A percentile compares a stretch with the other conserved stretches of the same genome.
phyloP scores from a whole-genome alignment of 2,113 vertebrate species.

The Silurus asotus region DNA sequence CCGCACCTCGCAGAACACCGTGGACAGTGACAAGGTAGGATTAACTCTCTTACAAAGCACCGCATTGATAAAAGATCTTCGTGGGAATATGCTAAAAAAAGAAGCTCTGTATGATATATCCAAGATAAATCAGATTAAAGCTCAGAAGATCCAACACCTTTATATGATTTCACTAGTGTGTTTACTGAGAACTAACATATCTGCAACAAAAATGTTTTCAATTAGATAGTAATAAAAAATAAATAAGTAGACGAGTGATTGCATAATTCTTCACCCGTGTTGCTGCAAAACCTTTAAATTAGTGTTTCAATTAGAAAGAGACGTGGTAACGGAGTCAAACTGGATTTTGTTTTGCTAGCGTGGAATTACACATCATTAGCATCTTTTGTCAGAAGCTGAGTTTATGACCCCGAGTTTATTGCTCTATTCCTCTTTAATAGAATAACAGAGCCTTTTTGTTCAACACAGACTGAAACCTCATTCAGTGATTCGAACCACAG shows the following conservation, averaged over 20 bases:
- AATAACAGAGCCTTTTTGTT: background rate
- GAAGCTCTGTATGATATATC: background rate
- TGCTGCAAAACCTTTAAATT: background rate
- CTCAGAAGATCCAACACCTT: background rate
- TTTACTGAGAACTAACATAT: background rate
- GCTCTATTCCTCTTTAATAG: background rate
- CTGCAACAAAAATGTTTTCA: background rate
- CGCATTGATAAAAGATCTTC: background rate
- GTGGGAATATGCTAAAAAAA: background rate
- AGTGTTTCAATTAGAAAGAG: background rate
- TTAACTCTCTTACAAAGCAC: background rate
- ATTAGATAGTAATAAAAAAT: background rate
- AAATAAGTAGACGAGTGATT: background rate
- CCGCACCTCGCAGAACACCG: constrained; percentile 95
- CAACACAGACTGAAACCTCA: background rate
- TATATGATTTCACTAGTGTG: background rate
- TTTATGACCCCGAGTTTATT: background rate
- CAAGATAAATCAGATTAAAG: background rate
- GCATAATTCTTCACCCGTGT: background rate
- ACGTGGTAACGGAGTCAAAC: background rate
- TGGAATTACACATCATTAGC: background rate
- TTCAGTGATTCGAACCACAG: background rate
- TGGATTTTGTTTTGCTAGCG: background rate
- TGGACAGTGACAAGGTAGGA: constrained; percentile 97
- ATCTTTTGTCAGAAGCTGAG: background rate